Conservation (phyloP, 2,113 vertebrate species). For the Salvelinus fontinalis region DNA sequence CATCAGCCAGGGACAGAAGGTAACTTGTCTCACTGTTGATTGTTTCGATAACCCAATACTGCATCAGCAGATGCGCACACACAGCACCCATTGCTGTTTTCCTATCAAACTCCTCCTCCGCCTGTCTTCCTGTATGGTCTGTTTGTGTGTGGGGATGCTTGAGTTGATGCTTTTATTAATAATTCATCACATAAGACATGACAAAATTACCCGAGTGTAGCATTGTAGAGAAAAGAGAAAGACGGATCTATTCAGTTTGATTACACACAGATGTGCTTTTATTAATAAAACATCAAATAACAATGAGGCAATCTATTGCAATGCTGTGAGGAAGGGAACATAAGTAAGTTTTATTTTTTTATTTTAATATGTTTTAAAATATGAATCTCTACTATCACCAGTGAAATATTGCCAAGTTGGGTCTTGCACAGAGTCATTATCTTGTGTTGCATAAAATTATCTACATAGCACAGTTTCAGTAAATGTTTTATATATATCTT, state of each 20-base stretch:
- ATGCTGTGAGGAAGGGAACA: no score
- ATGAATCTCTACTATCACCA: no score
- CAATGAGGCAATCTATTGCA: not conserved
- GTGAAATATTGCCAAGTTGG: no score
- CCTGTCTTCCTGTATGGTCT: not conserved
- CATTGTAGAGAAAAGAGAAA: not conserved
- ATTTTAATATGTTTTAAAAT: no score
- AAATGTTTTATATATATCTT: no score
- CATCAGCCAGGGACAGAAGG: constrained; percentile 74
- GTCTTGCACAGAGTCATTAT: no score
- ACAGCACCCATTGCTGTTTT: not conserved
- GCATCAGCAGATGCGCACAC: not conserved
- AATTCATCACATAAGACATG: constrained; percentile 4
- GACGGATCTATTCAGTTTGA: not conserved
- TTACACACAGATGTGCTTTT: not conserved
- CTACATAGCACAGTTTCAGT: no score
- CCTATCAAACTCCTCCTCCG: not conserved
- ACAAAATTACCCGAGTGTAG: not conserved
- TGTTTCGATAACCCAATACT: no score
- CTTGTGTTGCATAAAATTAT: no score
- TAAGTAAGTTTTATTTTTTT: no score
- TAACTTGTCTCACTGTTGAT: constrained; percentile 56
- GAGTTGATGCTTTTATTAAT: constrained; percentile 15
- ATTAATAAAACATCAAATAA: not conserved
- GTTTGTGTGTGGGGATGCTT: not conserved